These are phyloP conservation scores for Agriopis marginaria DNA, from an alignment of 2,888 invertebrate genomes.

Conservation along the genomic window DNA sequence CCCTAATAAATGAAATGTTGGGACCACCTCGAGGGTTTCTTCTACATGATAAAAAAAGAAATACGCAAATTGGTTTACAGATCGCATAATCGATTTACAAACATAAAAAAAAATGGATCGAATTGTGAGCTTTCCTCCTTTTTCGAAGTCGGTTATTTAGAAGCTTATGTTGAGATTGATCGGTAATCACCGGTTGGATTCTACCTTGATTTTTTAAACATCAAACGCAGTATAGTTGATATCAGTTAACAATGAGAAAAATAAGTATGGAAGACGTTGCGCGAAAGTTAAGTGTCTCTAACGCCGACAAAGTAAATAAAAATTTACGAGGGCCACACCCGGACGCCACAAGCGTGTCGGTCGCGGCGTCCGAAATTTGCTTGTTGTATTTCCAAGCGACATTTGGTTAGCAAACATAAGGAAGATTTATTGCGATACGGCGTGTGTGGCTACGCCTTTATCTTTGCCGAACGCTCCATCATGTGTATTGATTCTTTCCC, in stretches of 20 bases:
- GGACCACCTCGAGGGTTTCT: no score
- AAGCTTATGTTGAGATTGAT: no score
- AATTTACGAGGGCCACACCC: conserved; percentile 71
- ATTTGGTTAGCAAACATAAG: conserved; percentile 78
- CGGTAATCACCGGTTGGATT: no score
- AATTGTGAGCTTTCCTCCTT: background rate
- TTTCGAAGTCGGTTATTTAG: background rate
- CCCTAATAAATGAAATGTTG: no score
- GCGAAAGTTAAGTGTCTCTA: conserved; percentile 63
- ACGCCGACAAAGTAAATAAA: conserved; percentile 71
- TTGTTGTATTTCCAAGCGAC: conserved; percentile 74
- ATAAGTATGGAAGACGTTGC: conserved; percentile 63
- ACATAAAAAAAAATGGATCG: no score
- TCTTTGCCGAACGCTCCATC: conserved; percentile 56
- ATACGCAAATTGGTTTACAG: no score
- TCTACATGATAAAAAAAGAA: no score
- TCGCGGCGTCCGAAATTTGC: conserved; percentile 63
- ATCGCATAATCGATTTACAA: no score
- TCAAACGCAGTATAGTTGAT: background rate
- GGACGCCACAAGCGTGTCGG: conserved; percentile 68
- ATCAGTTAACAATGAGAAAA: conserved; percentile 48
- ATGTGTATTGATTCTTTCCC: conserved; percentile 56
- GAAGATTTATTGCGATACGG: conserved; percentile 76
- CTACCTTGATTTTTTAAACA: background rate
- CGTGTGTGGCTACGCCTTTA: conserved; percentile 70